These are phyloP conservation scores for Drosophila neonasuta DNA, from an alignment of 2,888 invertebrate species.

Conservation along the genomic window DNA sequence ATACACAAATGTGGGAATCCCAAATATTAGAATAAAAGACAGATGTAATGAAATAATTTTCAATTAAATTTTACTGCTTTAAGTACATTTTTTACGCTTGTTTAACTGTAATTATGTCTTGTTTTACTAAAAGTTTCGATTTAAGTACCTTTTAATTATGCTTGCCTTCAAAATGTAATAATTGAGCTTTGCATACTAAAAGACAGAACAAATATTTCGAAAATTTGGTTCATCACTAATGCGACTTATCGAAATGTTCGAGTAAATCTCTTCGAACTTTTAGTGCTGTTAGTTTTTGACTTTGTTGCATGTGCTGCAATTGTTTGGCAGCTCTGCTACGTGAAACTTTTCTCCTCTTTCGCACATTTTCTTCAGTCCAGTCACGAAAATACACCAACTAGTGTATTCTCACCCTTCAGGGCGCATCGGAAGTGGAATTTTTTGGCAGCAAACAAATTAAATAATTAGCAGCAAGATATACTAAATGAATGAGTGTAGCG, in stretches of 20 bases:
- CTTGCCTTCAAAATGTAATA: no score
- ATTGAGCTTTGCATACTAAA: no score
- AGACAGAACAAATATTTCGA: not conserved
- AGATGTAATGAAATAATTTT: no score
- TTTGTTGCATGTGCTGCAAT: slow-evolving; percentile 16
- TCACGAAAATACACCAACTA: slow-evolving; percentile 48
- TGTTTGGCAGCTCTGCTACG: not conserved
- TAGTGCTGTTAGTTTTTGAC: not conserved
- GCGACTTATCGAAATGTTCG: slow-evolving; percentile 15
- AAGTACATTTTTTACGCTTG: no score
- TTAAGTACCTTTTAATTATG: no score
- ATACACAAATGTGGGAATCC: no score
- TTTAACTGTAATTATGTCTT: no score
- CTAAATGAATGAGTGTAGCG: slow-evolving; percentile 29
- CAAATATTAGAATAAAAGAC: no score
- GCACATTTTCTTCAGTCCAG: slow-evolving; percentile 36
- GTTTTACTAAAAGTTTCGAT: no score
- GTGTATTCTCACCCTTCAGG: slow-evolving; percentile 30
- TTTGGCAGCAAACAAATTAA: slow-evolving; percentile 56
- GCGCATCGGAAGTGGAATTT: slow-evolving; percentile 33
- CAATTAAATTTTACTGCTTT: no score
- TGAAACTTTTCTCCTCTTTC: slow-evolving; percentile 12
- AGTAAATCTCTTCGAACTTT: slow-evolving; percentile 17
- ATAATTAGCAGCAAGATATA: slow-evolving; percentile 62
- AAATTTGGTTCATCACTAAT: slow-evolving; percentile 12